These are phyloP conservation scores for Anthophora plumipes DNA, from an alignment of 2,888 invertebrate species.

Conservation along the genomic window DNA sequence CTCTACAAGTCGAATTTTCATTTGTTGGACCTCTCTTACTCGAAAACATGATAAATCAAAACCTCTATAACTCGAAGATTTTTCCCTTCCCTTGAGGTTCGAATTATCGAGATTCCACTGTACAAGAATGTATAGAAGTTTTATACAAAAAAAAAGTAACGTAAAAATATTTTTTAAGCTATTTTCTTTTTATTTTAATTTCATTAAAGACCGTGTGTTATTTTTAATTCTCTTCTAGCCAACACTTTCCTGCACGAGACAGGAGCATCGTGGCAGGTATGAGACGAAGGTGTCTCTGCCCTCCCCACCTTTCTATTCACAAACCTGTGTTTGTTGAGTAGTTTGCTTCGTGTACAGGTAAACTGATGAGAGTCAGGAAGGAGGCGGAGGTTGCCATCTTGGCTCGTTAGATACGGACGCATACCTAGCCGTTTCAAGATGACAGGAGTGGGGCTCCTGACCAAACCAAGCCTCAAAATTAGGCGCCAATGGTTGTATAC, in stretches of 20 bases:
- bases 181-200: background rate
- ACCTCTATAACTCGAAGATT: too few species aligned
- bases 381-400: conserved; percentile 64
- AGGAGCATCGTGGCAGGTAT: conserved; percentile 23
- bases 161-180: background rate
- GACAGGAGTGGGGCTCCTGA: conserved; percentile 65
- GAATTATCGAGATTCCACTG: too few species aligned
- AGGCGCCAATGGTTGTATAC: conserved; percentile 66
- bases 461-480: conserved; percentile 65
- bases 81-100: too few species aligned
- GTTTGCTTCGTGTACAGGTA: conserved; percentile 55
- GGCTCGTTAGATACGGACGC: conserved; percentile 68
- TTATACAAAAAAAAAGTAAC: background rate
- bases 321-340: conserved; percentile 55
- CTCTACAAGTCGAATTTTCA: too few species aligned
- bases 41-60: too few species aligned
- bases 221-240: background rate
- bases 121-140: too few species aligned
- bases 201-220: background rate
- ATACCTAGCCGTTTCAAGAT: conserved; percentile 61
- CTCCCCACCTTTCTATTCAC: conserved; percentile 51
- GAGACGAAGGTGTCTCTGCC: conserved; percentile 37
- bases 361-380: conserved; percentile 45
- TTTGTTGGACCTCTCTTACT: too few species aligned
- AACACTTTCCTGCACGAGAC: background rate